Evolutionary conservation across 2,797 vertebrate genomes (phyloP), one percentile per base, ranked within the genome.

Genomic region (Thalassophryne amazonica): DNA sequence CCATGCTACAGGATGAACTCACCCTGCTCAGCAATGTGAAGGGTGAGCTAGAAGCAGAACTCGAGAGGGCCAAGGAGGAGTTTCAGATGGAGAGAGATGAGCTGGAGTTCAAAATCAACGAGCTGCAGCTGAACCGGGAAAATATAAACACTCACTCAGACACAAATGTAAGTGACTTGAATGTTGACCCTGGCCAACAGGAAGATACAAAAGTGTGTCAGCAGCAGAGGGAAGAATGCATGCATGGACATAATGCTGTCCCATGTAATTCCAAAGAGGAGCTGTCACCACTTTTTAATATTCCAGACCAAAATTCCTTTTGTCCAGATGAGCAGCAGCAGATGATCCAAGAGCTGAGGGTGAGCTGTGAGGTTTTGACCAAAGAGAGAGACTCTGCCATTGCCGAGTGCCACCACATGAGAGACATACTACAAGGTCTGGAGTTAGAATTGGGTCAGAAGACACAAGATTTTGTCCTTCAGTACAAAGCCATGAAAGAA

Each of bases 41-140:
- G 46, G 68, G 76, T n/a, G 92, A 93, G 71, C 88, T 98, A 3
- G 94, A 99, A 69, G 85, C 89, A 19, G 93, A 98, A 51, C 84
- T 96, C 39, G 89, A 93, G 3, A 89, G 80, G 28, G 24, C 81
- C 48, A 94, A 89, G 60, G 92, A 94, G 58, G 96, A 99, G 35
- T 95, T 94, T 62, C 92, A 93, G 48, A 81, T 91, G 40, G 97
- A 99, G 61, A 88, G 85, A 46, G 97, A 99, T 67, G 97, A 99
- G 51, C 80, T 98, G 42, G 96, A 98, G 53, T 99, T 99, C 67
- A 99, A 96, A 85, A 92, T 99, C 53, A 93, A 98, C 62, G 97
- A 99, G 76, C 61, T 99, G 25, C 93, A 96, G 36, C 89, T 96
- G 85, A 83, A 53, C 63, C 93, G 91, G 60, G 94, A 97, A 5